Evolutionary conservation across 2,797 vertebrate genomes (phyloP).

Genomic region (Malacoraja senta): DNA sequence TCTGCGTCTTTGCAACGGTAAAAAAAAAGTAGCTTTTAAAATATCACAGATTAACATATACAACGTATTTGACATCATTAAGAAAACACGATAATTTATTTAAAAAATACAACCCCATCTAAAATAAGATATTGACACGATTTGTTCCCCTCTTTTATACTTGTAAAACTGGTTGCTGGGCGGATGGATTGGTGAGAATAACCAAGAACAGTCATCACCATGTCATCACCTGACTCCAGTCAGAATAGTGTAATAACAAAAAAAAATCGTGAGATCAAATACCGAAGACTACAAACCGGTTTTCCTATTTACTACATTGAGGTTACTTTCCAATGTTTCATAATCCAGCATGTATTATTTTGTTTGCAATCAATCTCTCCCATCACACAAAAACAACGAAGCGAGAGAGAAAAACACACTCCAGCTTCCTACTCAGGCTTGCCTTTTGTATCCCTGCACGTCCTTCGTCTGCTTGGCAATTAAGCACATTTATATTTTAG

Average conservation of each 20-base stretch:
- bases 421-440: slow-evolving; percentile 30
- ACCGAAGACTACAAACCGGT: not conserved
- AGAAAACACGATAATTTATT: not conserved
- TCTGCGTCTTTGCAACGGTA: not conserved
- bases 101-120: not conserved
- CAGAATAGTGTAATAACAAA: slow-evolving; percentile 37
- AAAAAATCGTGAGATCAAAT: slow-evolving; percentile 29
- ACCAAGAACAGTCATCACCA: slow-evolving; percentile 24
- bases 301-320: not conserved
- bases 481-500: slow-evolving; percentile 20
- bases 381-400: slow-evolving; percentile 17
- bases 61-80: not conserved
- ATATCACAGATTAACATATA: not conserved
- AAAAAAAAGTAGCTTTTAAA: not conserved
- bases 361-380: not conserved
- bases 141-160: not conserved
- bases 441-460: slow-evolving; percentile 35
- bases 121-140: slow-evolving; percentile 4
- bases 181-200: slow-evolving; percentile 38
- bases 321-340: not conserved
- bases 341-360: slow-evolving; percentile 14
- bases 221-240: slow-evolving; percentile 41
- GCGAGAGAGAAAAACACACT: slow-evolving; percentile 16
- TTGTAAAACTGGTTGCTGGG: slow-evolving; percentile 34
- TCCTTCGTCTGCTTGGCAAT: slow-evolving; percentile 36